phyloP scores from a whole-genome alignment of 1,140 invertebrate genomes.

The Caenorhabditis briggsae region DNA sequence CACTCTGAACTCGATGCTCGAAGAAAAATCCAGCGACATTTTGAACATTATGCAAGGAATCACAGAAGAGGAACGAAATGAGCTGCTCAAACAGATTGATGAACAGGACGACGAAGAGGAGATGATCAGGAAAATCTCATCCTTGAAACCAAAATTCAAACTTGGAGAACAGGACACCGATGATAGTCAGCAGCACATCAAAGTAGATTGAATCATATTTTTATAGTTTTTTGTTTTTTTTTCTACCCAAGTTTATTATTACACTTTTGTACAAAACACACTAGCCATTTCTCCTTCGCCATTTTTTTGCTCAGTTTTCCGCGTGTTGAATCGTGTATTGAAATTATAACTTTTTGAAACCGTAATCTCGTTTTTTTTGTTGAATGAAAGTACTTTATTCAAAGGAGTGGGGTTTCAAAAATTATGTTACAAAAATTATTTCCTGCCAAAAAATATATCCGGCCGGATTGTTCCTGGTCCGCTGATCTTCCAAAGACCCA shows the following conservation, averaged over 20 bases:
- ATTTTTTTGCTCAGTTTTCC: conserved; percentile 10
- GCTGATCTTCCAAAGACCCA: too few relatives aligned
- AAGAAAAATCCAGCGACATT: conserved; percentile 54
- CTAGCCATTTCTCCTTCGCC: not conserved
- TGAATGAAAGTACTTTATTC: not conserved
- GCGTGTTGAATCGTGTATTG: not conserved
- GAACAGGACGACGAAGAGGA: conserved; percentile 81
- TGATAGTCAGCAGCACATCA: not conserved
- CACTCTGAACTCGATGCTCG: conserved; percentile 21
- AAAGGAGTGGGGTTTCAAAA: not conserved
- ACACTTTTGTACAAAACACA: conserved; percentile 25
- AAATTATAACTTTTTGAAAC: not conserved
- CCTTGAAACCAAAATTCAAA: conserved; percentile 51
- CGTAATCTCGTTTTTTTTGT: too few relatives aligned
- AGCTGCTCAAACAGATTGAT: conserved; percentile 58
- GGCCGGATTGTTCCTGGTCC: not conserved
- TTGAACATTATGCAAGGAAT: conserved; percentile 58
- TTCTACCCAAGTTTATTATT: too few relatives aligned
- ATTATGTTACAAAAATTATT: too few relatives aligned
- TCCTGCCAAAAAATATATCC: too few relatives aligned
- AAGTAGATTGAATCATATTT: conserved; percentile 10
- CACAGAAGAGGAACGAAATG: conserved; percentile 56
- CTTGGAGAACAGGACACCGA: not conserved
- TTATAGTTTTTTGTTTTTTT: conserved; percentile 10
- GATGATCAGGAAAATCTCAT: conserved; percentile 68